Evolutionary conservation across 1,140 invertebrate species (phyloP), one percentile per base, ranked within the genome.

Genomic region (Drosophila sp.): DNA sequence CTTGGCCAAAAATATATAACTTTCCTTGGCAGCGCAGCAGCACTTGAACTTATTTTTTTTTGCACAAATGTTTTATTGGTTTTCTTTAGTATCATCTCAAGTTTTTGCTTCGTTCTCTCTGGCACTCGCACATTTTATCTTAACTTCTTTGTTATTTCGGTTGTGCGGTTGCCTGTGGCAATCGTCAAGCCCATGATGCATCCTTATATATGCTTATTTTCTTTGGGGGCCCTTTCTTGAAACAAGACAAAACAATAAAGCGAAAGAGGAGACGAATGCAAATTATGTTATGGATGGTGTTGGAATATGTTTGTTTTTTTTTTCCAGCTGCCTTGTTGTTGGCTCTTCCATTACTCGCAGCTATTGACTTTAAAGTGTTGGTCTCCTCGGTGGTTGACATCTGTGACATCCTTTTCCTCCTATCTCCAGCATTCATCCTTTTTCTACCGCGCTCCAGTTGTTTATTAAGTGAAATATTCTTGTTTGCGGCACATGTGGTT

Each of bases 151-250:
- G 27, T 30, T 33, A 1, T 74, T 66, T 77, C 35, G 75, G 79
- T 87, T 87, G 82, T 66, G 74, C 35, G 75, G 79, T 87, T 87
- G 82, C 82, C 83, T 63, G 58, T 38, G 79, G 82, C 83, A 70
- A 68, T 85, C 60, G 55, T 44, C 35, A 55, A 56, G 61, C 44
- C 44, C 44, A 50, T 54, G 60, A 61, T 47, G 64, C 65, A 72
- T 56, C 60, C 79, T 71, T 77, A 76, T 79, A 71, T 76, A 61
- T 84, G 80, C 80, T 80, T 80, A 76, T 83, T 76, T 84, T 70
- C 63, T 66, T 41, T 64, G 32, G 47, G 41, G 64, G 64, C 73
- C 56, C 76, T 54, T 74, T 80, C 64, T 67, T 27, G 7, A 50
- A 66, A 60, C 72, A 76, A 77, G 76, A 70, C 74, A 75, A 76